phyloP scores from a whole-genome alignment of 2,113 vertebrate genomes.

The Equus przewalskii region DNA sequence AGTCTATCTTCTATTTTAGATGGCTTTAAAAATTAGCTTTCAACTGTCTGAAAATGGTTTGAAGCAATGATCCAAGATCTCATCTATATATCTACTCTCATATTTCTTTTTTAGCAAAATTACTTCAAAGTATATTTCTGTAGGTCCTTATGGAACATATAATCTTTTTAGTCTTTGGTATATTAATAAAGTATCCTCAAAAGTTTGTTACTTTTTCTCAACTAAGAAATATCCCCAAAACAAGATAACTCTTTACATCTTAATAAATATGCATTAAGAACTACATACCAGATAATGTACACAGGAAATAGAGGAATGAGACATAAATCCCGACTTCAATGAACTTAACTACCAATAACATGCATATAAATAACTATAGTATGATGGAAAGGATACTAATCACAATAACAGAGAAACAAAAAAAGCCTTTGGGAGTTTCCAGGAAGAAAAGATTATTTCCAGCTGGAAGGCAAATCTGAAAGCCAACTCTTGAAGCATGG shows the following conservation, averaged over 20 bases:
- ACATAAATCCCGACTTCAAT: slow-evolving; percentile 13
- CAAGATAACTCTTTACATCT: not conserved
- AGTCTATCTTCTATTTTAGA: not conserved
- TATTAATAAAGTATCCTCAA: not conserved
- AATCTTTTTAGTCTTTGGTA: not conserved
- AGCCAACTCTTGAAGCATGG: not conserved
- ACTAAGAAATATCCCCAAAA: slow-evolving; percentile 46
- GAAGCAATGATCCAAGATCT: not conserved
- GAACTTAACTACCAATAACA: not conserved
- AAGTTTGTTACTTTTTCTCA: slow-evolving; percentile 37
- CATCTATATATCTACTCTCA: not conserved
- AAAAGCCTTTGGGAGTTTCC: not conserved
- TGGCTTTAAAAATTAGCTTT: slow-evolving; percentile 12
- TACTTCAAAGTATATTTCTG: slow-evolving; percentile 30
- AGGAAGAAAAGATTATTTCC: slow-evolving; percentile 34
- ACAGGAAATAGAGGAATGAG: not conserved
- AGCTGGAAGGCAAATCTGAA: slow-evolving; percentile 43
- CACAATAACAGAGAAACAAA: slow-evolving; percentile 28
- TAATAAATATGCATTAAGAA: not conserved
- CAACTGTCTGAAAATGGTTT: slow-evolving; percentile 32
- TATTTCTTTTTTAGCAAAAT: slow-evolving; percentile 31
- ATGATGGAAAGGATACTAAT: not conserved
- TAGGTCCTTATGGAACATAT: not conserved
- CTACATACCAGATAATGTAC: not conserved
- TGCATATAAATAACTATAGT: not conserved